These are phyloP conservation scores for Scomberomorus guttatus DNA, from an alignment of 2,797 vertebrate genomes.

Conservation along the genomic window DNA sequence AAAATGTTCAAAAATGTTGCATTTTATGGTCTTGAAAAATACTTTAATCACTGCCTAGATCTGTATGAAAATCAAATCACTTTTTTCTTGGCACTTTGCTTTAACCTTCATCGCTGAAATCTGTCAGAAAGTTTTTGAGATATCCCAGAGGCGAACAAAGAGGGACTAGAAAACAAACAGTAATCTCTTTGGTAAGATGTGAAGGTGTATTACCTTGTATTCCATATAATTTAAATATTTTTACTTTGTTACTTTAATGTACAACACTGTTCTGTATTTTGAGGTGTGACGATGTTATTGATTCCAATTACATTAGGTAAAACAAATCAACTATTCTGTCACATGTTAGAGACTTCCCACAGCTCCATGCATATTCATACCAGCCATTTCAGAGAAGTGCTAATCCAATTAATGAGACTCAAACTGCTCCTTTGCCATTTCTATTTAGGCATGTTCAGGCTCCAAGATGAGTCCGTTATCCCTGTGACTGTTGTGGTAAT, in stretches of 20 bases:
- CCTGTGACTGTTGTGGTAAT: conserved; percentile 72
- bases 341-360: conserved; percentile 56
- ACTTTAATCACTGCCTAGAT: neutral
- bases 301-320: conserved; percentile 28
- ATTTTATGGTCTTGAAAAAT: neutral
- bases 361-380: conserved; percentile 79
- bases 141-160: neutral
- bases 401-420: conserved; percentile 86
- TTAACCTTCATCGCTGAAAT: neutral
- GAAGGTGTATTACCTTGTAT: neutral
- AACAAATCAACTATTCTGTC: conserved; percentile 34
- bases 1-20: neutral
- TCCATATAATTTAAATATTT: neutral
- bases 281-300: conserved; percentile 14
- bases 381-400: conserved; percentile 78
- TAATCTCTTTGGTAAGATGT: neutral
- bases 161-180: neutral
- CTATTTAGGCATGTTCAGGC: conserved; percentile 76
- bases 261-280: conserved; percentile 35
- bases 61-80: neutral
- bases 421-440: conserved; percentile 83
- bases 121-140: neutral
- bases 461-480: conserved; percentile 81
- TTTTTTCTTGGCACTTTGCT: neutral
- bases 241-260: conserved; percentile 3